These are phyloP conservation scores for Pimpla rufipes DNA, from an alignment of 2,888 invertebrate genomes.

Conservation along the genomic window DNA sequence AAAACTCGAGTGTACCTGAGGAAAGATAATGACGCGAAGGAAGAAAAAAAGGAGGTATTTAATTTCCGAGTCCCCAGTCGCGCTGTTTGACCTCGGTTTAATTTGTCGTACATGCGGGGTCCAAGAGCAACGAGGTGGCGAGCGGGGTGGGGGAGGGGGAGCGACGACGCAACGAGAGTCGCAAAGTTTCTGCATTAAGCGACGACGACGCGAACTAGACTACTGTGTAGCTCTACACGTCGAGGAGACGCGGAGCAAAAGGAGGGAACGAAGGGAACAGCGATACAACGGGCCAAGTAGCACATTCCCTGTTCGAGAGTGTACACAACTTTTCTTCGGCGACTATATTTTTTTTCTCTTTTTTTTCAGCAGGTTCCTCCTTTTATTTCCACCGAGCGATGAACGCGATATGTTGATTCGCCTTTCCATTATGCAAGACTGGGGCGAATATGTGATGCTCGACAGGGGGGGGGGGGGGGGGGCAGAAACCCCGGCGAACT, in stretches of 20 bases:
- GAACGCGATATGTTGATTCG: conserved; percentile 49
- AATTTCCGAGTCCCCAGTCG: conserved; percentile 55
- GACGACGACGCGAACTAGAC: conserved; percentile 64
- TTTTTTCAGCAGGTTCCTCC: background rate
- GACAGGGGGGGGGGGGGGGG: too few relatives aligned
- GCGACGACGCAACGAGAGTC: conserved; percentile 26
- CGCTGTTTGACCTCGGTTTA: conserved; percentile 61
- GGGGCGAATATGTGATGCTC: background rate
- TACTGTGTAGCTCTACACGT: conserved; percentile 58
- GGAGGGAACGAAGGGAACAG: conserved; percentile 39
- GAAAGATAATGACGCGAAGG: background rate
- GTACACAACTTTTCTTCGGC: conserved; percentile 52
- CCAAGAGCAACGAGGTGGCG: conserved; percentile 21
- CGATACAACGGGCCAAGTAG: conserved; percentile 32
- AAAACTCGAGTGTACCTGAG: conserved; percentile 8
- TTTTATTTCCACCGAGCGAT: conserved; percentile 23
- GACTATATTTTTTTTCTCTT: conserved; percentile 4
- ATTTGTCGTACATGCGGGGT: conserved; percentile 52
- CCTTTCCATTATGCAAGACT: conserved; percentile 50
- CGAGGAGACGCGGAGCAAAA: conserved; percentile 18
- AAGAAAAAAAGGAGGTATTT: conserved; percentile 43
- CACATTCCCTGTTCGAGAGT: conserved; percentile 38
- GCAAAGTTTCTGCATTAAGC: conserved; percentile 67
- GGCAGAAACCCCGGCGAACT: background rate
- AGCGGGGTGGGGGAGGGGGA: too few relatives aligned